Conservation (phyloP, 2,888 invertebrate genomes). For the Metellina segmentata region DNA sequence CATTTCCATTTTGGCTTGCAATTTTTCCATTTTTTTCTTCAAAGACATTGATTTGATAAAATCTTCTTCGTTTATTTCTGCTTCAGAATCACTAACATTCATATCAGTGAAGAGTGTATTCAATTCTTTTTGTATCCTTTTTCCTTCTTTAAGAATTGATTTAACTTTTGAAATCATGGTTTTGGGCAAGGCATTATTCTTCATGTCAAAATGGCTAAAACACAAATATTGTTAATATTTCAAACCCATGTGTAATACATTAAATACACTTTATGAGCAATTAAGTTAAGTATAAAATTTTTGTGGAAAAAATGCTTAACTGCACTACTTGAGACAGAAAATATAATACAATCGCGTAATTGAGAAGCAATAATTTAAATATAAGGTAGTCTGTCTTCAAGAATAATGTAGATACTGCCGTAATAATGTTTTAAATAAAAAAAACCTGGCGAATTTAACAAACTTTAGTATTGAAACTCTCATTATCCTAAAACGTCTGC, state of each 20-base stretch:
- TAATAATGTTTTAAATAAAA: too few species aligned
- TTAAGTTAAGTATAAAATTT: too few species aligned
- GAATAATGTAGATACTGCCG: too few species aligned
- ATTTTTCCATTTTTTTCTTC: constrained; percentile 77
- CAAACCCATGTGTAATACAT: too few species aligned
- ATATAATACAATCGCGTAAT: background rate
- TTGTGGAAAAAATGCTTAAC: background rate
- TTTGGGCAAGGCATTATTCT: constrained; percentile 76
- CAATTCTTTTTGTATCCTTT: constrained; percentile 66
- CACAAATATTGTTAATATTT: background rate
- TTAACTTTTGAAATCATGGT: constrained; percentile 74
- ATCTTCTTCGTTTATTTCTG: constrained; percentile 77
- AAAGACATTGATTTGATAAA: constrained; percentile 77
- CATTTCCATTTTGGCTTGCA: constrained; percentile 78
- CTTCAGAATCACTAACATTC: constrained; percentile 77
- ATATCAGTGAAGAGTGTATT: constrained; percentile 73
- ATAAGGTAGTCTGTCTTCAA: too few species aligned
- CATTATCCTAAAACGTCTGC: too few species aligned
- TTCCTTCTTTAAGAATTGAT: constrained; percentile 76
- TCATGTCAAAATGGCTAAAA: constrained; percentile 77
- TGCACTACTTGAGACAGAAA: background rate
- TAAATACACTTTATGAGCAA: too few species aligned
- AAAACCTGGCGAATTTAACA: too few species aligned
- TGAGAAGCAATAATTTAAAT: background rate
- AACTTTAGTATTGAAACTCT: too few species aligned